These are phyloP conservation scores for Erynnis tages DNA, from an alignment of 2,888 invertebrate genomes.

Conservation along the genomic window DNA sequence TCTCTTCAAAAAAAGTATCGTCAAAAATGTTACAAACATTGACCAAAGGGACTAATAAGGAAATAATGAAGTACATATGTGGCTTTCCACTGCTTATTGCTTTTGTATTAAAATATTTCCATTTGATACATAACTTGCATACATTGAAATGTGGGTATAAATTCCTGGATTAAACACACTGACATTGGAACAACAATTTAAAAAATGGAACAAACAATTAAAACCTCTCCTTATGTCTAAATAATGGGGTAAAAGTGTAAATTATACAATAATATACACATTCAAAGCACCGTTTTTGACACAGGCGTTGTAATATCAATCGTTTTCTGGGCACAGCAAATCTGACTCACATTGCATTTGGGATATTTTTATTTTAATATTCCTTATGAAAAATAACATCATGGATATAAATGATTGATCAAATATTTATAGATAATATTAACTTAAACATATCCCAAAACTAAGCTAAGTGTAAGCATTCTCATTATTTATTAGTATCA, in stretches of 20 bases:
- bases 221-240: slow-evolving; percentile 56
- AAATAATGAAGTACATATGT: slow-evolving; percentile 31
- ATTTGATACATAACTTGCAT: slow-evolving; percentile 15
- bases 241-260: slow-evolving; percentile 54
- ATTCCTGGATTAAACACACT: slow-evolving; percentile 26
- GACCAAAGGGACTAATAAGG: slow-evolving; percentile 6
- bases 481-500: slow-evolving; percentile 56
- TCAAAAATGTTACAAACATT: slow-evolving; percentile 12
- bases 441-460: slow-evolving; percentile 43
- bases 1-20: slow-evolving; percentile 28
- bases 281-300: slow-evolving; percentile 74
- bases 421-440: slow-evolving; percentile 21
- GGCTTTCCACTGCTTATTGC: slow-evolving; percentile 37
- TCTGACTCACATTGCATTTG: slow-evolving; percentile 26
- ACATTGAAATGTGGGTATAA: slow-evolving; percentile 26
- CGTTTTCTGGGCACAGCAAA: slow-evolving; percentile 49
- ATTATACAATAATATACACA: slow-evolving; percentile 65
- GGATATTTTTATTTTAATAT: slow-evolving; percentile 17
- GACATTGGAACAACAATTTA: slow-evolving; percentile 14
- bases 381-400: not conserved
- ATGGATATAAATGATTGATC: slow-evolving; percentile 14
- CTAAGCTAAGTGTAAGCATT: slow-evolving; percentile 53
- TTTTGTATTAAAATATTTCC: slow-evolving; percentile 23
- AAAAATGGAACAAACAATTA: slow-evolving; percentile 21
- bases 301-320: slow-evolving; percentile 60